Percentiles rank a stretch among this genome's conserved stretches.
These are phyloP conservation scores for Lepidothrix coronata DNA, from an alignment of 2,113 vertebrate genomes.

Conservation along the genomic window DNA sequence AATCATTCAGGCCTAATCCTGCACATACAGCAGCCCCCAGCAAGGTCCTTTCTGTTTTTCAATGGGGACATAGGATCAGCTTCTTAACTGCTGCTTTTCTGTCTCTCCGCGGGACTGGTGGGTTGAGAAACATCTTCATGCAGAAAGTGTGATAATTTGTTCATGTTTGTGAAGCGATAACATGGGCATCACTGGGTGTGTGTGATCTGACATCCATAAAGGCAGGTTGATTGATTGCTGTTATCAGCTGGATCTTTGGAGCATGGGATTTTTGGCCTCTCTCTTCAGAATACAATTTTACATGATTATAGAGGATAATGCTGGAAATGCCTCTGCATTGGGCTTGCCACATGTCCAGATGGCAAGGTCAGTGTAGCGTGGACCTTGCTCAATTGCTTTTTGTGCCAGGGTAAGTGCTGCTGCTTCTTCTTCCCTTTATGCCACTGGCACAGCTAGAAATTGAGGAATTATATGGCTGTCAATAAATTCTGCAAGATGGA, in stretches of 20 bases:
- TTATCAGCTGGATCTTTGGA: neutral
- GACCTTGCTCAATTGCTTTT: neutral
- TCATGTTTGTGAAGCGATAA: neutral
- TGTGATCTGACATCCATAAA: neutral
- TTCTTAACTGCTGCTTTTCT: neutral
- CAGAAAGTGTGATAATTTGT: neutral
- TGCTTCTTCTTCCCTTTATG: neutral
- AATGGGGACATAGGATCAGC: neutral
- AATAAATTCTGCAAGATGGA: neutral
- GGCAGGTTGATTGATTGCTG: neutral
- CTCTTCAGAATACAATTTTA: slow-evolving; percentile 24
- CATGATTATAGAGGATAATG: slow-evolving; percentile 37
- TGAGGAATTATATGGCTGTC: neutral
- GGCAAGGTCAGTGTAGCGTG: neutral
- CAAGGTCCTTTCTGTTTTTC: neutral
- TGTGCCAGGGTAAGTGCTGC: neutral
- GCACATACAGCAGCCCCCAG: neutral
- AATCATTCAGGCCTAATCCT: slow-evolving; percentile 7
- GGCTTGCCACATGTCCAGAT: slow-evolving; percentile 37
- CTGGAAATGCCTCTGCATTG: slow-evolving; percentile 29
- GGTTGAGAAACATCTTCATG: neutral
- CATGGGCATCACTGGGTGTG: neutral
- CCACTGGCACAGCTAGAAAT: neutral
- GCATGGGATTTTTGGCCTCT: slow-evolving; percentile 7
- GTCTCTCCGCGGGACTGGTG: accelerated